Conservation (phyloP, 2,888 invertebrate species). For the Trissolcus brochymenae region DNA sequence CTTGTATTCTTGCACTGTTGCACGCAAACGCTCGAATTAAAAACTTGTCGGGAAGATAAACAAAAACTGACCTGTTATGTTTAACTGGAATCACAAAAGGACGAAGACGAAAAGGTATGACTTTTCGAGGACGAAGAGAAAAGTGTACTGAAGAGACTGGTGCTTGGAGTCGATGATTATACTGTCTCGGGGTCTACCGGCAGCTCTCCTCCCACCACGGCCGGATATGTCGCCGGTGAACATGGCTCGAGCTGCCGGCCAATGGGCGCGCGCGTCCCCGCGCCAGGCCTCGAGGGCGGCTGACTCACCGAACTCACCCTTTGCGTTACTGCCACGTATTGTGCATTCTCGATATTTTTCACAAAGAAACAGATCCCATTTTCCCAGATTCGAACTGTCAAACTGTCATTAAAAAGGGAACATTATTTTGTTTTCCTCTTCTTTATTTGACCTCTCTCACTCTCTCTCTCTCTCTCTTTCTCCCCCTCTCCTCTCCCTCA, state of each 20-base stretch:
- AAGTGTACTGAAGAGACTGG: conserved; percentile 35
- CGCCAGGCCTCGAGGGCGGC: conserved; percentile 35
- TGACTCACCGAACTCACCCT: conserved; percentile 53
- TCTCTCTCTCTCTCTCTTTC: too few species aligned
- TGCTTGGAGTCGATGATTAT: conserved; percentile 37
- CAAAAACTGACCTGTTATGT: conserved; percentile 32
- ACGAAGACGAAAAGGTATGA: conserved; percentile 23
- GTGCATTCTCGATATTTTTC: conserved; percentile 35
- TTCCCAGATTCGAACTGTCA: conserved; percentile 17
- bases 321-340: conserved; percentile 46
- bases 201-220: conserved; percentile 18
- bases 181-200: conserved; percentile 18
- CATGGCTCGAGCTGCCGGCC: conserved; percentile 27
- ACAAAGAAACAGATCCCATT: conserved; percentile 25
- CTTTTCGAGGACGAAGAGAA: conserved; percentile 31
- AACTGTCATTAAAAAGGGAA: not conserved
- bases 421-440: too few species aligned
- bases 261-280: conserved; percentile 19
- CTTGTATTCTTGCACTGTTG: too few species aligned
- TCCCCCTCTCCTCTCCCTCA: too few species aligned
- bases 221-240: conserved; percentile 41
- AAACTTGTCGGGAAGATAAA: too few species aligned
- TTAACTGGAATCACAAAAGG: conserved; percentile 22
- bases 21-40: too few species aligned
- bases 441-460: too few species aligned